These are phyloP conservation scores for Macrotrachela quadricornifera DNA, from an alignment of 1,140 invertebrate species.

Conservation along the genomic window DNA sequence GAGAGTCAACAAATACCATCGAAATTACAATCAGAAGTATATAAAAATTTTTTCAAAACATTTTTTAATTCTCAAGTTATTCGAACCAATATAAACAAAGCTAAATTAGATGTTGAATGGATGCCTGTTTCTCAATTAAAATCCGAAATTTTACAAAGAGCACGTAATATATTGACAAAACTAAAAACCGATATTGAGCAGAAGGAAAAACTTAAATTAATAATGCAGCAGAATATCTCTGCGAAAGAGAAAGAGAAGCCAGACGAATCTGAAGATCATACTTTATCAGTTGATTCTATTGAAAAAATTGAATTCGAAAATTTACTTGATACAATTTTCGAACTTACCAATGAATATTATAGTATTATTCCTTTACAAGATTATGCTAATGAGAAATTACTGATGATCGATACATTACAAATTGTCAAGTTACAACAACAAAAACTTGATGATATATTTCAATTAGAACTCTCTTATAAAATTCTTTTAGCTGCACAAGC, in stretches of 20 bases:
- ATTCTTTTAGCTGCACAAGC: slow-evolving; percentile 27
- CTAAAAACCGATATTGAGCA: slow-evolving; percentile 12
- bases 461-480: slow-evolving; percentile 26
- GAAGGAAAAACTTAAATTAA: slow-evolving; percentile 8
- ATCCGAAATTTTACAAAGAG: not conserved
- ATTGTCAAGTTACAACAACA: slow-evolving; percentile 18
- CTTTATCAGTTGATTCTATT: too few relatives aligned
- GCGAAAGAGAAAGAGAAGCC: too few relatives aligned
- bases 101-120: not conserved
- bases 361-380: slow-evolving; percentile 29
- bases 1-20: not conserved
- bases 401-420: slow-evolving; percentile 20
- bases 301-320: slow-evolving; percentile 16
- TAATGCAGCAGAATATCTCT: too few relatives aligned
- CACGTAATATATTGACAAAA: slow-evolving; percentile 5
- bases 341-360: slow-evolving; percentile 28
- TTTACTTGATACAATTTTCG: too few relatives aligned
- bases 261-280: slow-evolving; percentile 25
- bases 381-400: slow-evolving; percentile 26
- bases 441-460: slow-evolving; percentile 23
- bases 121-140: not conserved
- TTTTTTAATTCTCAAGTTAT: not conserved
- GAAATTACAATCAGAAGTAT: not conserved
- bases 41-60: not conserved
- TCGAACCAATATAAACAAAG: not conserved